Evolutionary conservation across 2,797 vertebrate species (phyloP), one percentile per base, ranked within the genome.

Genomic region (Xiphophorus birchmanni): DNA sequence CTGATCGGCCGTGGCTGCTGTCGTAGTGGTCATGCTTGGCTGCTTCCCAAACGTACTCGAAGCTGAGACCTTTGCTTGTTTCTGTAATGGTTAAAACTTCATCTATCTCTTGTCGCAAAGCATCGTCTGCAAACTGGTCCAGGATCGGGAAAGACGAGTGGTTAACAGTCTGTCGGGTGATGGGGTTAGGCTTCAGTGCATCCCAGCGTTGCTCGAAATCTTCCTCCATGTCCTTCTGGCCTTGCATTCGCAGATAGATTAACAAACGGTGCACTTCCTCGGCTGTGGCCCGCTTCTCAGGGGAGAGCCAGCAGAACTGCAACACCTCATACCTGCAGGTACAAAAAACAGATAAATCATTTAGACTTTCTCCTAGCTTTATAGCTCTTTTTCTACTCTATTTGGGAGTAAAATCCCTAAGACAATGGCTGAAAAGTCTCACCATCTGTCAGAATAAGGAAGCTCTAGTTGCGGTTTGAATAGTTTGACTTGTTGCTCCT

Each of bases 151-250:
- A 99, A 0, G 98, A 98, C 0, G 98, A 97, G 75, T 96, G 97
- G 88, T 86, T 97, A 56, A 95, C 86, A 0, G 96, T 77, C 81
- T 98, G 97, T 82, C 98, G 96, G 0, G 94, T 92, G 45, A 90
- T 92, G 1, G 96, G 93, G 84, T 96, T 97, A 0, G 98, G 98
- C 87, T 99, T 99, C 23, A 99, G 98, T 35, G 97, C 95, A 2
- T 97, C 97, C 99, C 99, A 99, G 84, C 98, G 98, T 76, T 98
- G 98, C 45, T 99, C 98, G 32, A 98, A 99, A 89, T 99, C 98
- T 2, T 96, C 96, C 77, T 97, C 98, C 0, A 97, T 94, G 91
- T 98, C 97, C 91, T 97, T 97, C 83, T 99, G 98, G 90, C 98
- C 99, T 82, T 99, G 99, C 98, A 99, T 97, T 72, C 97, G 97